Conservation (phyloP, 2,113 vertebrate species). For the Paradoxurus hermaphroditus region DNA sequence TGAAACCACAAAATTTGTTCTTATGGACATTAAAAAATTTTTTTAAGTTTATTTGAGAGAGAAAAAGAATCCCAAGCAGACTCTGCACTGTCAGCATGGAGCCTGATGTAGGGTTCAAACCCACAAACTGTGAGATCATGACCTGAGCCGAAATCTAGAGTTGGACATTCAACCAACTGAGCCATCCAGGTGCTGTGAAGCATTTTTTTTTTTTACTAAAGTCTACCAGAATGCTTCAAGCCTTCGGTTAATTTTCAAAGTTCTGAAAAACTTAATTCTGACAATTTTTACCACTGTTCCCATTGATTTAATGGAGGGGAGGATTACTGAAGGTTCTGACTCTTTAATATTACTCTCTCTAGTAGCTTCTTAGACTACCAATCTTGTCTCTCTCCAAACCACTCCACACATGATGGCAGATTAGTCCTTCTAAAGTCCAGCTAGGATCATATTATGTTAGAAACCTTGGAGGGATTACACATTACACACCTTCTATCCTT, state of each 20-base stretch:
- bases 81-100: too few species aligned
- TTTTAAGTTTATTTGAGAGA: too few species aligned
- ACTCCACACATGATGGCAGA: too few species aligned
- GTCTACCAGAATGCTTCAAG: background rate
- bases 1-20: background rate
- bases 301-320: background rate
- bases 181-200: too few species aligned
- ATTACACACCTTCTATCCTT: background rate
- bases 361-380: background rate
- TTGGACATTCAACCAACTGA: too few species aligned
- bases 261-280: background rate
- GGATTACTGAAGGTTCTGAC: background rate
- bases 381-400: background rate
- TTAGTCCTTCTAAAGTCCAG: background rate
- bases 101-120: too few species aligned
- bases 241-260: background rate
- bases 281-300: background rate
- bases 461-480: background rate
- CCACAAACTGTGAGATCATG: too few species aligned
- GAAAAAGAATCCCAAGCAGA: too few species aligned
- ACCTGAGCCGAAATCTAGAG: too few species aligned
- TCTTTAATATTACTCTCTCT: background rate
- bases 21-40: background rate
- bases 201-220: background rate
- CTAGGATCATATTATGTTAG: background rate